These are phyloP conservation scores for Gallinago paraguaiae DNA, from an alignment of 2,113 vertebrate species.

Conservation along the genomic window DNA sequence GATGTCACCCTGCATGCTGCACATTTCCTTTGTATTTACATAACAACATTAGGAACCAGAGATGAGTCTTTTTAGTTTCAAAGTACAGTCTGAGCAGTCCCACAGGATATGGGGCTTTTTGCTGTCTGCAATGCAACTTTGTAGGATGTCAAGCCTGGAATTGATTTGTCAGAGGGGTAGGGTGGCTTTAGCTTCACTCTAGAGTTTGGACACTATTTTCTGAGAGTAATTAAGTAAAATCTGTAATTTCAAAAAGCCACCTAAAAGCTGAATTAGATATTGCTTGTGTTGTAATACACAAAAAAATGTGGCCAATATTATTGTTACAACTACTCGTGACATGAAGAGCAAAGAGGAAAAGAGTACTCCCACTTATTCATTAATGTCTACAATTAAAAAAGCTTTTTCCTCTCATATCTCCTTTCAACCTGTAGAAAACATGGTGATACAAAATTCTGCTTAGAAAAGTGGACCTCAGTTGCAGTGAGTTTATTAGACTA, in stretches of 20 bases:
- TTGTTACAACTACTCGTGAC: background rate
- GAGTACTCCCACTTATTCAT: background rate
- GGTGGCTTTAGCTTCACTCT: background rate
- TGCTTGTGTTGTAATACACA: background rate
- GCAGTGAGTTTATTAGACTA: background rate
- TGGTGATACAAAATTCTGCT: background rate
- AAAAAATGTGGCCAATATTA: background rate
- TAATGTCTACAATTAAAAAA: background rate
- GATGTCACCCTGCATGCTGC: background rate
- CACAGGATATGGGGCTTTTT: background rate
- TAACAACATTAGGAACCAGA: constrained; percentile 15
- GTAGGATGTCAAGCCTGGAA: background rate
- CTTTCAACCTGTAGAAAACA: background rate
- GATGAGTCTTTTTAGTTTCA: background rate
- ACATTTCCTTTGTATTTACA: constrained; percentile 10
- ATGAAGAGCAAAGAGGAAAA: background rate
- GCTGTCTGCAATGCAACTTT: background rate
- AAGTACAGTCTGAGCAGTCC: background rate
- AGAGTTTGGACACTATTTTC: background rate
- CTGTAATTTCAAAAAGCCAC: background rate
- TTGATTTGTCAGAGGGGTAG: background rate
- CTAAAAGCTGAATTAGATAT: background rate
- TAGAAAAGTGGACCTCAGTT: background rate
- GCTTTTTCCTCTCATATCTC: background rate
- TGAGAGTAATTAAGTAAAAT: background rate